These are phyloP conservation scores for Dicerorhinus sumatrensis DNA, from an alignment of 2,113 vertebrate species.

Conservation along the genomic window DNA sequence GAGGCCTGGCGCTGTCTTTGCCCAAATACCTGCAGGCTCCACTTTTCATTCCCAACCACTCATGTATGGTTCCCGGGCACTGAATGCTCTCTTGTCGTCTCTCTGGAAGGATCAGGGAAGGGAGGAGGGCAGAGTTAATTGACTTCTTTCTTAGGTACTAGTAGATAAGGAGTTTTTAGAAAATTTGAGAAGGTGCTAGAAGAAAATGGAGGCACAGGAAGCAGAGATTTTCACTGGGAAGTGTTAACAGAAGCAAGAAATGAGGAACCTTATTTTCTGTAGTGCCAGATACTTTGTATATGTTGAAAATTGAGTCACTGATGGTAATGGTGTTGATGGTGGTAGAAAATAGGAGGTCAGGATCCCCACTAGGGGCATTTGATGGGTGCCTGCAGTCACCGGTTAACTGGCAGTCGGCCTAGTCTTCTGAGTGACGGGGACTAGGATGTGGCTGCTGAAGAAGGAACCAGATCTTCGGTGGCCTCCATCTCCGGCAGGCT, in stretches of 20 bases:
- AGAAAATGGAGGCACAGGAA: not conserved
- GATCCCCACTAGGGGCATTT: rapidly evolving
- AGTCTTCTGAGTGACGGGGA: not conserved
- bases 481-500: not conserved
- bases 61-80: rapidly evolving
- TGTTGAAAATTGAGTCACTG: not conserved
- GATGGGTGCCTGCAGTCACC: not conserved
- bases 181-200: not conserved
- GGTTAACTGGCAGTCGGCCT: not conserved
- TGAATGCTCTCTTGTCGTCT: not conserved
- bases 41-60: rapidly evolving
- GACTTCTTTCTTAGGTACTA: not conserved
- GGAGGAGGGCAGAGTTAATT: not conserved
- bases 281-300: not conserved
- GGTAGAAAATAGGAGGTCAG: not conserved
- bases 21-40: not conserved
- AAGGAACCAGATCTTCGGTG: not conserved
- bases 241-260: not conserved
- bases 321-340: not conserved
- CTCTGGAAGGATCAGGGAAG: not conserved
- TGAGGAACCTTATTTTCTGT: not conserved
- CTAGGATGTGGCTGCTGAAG: not conserved
- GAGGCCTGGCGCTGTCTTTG: rapidly evolving
- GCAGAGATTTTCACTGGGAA: not conserved
- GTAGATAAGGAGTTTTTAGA: not conserved